phyloP scores from a whole-genome alignment of 1,140 invertebrate genomes.

The Eciton burchellii region DNA sequence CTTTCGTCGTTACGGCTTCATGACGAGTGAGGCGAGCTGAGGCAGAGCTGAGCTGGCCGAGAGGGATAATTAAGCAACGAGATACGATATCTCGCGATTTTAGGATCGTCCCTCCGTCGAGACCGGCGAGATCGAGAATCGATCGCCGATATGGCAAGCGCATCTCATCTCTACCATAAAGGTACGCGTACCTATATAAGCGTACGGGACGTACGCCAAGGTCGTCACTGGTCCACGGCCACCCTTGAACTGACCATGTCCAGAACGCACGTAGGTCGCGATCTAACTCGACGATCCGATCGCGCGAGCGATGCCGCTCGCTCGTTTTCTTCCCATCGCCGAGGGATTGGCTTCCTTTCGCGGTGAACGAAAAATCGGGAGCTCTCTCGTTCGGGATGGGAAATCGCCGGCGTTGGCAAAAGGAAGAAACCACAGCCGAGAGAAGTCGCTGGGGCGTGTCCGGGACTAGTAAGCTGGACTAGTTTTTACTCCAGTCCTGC shows the following conservation, averaged over 20 bases:
- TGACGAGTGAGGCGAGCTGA: background rate
- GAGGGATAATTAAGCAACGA: background rate
- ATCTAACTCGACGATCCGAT: slow-evolving; percentile 33
- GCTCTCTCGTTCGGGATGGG: slow-evolving; percentile 54
- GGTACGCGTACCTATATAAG: slow-evolving; percentile 24
- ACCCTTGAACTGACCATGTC: background rate
- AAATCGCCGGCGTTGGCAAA: slow-evolving; percentile 57
- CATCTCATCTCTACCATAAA: slow-evolving; percentile 29
- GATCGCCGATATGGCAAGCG: background rate
- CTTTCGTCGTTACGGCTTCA: background rate
- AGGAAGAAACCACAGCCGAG: slow-evolving; percentile 57
- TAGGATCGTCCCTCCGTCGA: background rate
- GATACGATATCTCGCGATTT: background rate
- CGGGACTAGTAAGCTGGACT: slow-evolving; percentile 74
- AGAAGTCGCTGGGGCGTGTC: slow-evolving; percentile 69
- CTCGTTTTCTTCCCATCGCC: slow-evolving; percentile 45
- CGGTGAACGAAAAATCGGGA: slow-evolving; percentile 64
- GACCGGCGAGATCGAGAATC: background rate
- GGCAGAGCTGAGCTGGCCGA: background rate
- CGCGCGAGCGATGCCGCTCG: slow-evolving; percentile 10
- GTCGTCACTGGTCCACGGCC: slow-evolving; percentile 40
- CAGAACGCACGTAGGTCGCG: slow-evolving; percentile 41
- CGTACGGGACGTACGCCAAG: slow-evolving; percentile 43
- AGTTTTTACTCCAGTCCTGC: slow-evolving; percentile 78
- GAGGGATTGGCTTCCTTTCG: slow-evolving; percentile 54